These are phyloP conservation scores for Eretmochelys imbricata DNA, from an alignment of 2,113 vertebrate genomes.

Conservation along the genomic window DNA sequence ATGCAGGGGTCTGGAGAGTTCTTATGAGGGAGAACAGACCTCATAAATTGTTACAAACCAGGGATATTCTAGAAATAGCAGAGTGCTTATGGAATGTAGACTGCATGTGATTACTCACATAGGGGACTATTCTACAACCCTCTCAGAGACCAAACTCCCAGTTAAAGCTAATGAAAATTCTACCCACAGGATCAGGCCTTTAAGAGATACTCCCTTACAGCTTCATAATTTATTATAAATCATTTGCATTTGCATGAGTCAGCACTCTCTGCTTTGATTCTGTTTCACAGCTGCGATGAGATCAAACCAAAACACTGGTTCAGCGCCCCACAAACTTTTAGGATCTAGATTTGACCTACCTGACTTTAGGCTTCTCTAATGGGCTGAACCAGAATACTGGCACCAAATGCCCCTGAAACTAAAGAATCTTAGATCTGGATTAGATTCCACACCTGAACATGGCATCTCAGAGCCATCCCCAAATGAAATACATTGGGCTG, in stretches of 20 bases:
- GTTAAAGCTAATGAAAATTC: not conserved
- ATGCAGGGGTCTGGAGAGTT: not conserved
- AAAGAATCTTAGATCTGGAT: not conserved
- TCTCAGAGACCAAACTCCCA: not conserved
- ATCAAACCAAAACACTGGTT: accelerated
- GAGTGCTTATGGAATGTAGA: constrained; percentile 41
- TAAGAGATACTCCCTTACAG: not conserved
- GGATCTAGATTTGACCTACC: not conserved
- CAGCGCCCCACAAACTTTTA: not conserved
- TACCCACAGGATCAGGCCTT: not conserved
- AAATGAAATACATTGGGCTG: not conserved
- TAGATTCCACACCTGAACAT: not conserved
- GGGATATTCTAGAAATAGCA: constrained; percentile 30
- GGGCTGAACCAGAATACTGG: not conserved
- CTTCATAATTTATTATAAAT: not conserved
- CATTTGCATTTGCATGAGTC: not conserved
- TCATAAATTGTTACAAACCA: not conserved
- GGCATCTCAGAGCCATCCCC: not conserved
- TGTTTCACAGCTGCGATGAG: not conserved
- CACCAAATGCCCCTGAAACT: not conserved
- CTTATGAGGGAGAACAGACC: not conserved
- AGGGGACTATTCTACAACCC: not conserved
- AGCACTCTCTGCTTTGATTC: not conserved
- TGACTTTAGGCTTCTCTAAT: not conserved
- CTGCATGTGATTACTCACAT: not conserved